Evolutionary conservation across 2,888 invertebrate species (phyloP).

Genomic region (Cryptocephalus primarius): DNA sequence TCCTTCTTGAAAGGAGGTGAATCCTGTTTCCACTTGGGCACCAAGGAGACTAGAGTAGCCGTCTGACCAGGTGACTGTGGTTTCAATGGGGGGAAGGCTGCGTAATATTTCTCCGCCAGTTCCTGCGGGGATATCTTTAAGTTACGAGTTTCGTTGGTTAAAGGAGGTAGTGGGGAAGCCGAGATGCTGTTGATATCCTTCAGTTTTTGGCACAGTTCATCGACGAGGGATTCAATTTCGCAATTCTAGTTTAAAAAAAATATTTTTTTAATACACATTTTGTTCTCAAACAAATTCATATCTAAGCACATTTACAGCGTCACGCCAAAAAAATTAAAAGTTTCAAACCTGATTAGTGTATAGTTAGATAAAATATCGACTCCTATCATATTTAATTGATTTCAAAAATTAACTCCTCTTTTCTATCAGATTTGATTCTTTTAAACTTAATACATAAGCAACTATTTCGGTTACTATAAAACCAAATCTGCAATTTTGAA

Average conservation of each 20-base stretch:
- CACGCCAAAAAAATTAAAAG: too few species aligned
- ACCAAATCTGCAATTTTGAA: too few species aligned
- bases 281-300: not conserved
- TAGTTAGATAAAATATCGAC: too few species aligned
- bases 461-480: too few species aligned
- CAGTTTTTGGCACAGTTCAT: slow-evolving; percentile 69
- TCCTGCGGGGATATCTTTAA: slow-evolving; percentile 43
- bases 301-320: not conserved
- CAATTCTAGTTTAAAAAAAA: slow-evolving; percentile 47
- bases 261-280: not conserved
- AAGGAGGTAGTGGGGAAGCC: slow-evolving; percentile 1
- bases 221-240: slow-evolving; percentile 71
- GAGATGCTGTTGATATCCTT: slow-evolving; percentile 50
- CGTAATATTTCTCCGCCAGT: slow-evolving; percentile 64
- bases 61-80: slow-evolving; percentile 10
- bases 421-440: too few species aligned
- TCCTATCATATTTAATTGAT: too few species aligned
- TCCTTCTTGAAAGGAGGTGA: slow-evolving; percentile 18
- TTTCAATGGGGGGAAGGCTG: slow-evolving; percentile 56
- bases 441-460: too few species aligned
- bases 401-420: too few species aligned
- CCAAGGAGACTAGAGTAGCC: slow-evolving; percentile 21
- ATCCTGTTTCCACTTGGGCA: slow-evolving; percentile 29
- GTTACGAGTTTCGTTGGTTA: slow-evolving; percentile 9
- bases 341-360: too few species aligned